phyloP scores from a whole-genome alignment of 1,140 invertebrate species.

The Macrotrachela quadricornifera region DNA sequence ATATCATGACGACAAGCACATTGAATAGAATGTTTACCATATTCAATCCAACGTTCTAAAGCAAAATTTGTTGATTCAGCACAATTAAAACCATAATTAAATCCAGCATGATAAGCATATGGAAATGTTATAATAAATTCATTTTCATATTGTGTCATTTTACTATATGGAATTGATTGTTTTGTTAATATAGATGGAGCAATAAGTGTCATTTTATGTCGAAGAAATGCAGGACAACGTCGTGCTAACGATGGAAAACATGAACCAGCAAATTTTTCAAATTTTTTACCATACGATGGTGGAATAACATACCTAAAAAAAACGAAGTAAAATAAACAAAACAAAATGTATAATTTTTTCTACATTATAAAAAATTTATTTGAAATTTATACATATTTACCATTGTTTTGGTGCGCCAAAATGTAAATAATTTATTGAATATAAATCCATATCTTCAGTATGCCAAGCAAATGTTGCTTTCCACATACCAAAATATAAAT shows the following conservation, averaged over 20 bases:
- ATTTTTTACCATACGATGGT: conserved; percentile 63
- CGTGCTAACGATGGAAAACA: background rate
- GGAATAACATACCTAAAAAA: conserved; percentile 53
- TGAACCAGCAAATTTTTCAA: conserved; percentile 68
- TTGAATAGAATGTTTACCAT: conserved; percentile 50
- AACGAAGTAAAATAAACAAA: too few species aligned
- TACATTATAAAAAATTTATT: too few species aligned
- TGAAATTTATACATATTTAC: conserved; percentile 26
- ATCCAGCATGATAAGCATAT: conserved; percentile 83
- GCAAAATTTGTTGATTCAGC: conserved; percentile 99
- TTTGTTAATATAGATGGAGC: conserved; percentile 73
- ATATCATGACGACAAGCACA: conserved; percentile 41
- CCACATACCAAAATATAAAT: conserved; percentile 99
- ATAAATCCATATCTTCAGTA: conserved; percentile 97
- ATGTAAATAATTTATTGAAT: conserved; percentile 97
- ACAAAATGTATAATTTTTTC: too few species aligned
- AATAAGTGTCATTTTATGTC: conserved; percentile 94
- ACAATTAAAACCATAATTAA: conserved; percentile 93
- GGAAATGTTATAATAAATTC: conserved; percentile 99
- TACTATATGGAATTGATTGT: conserved; percentile 81
- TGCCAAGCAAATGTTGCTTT: conserved; percentile 99
- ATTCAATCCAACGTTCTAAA: conserved; percentile 83
- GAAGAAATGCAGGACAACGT: conserved; percentile 69
- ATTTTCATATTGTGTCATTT: conserved; percentile 69
- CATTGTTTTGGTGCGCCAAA: conserved; percentile 86